Evolutionary conservation across 2,888 invertebrate genomes (phyloP), one percentile per base, ranked within the genome.

Genomic region (Dicycla oo): DNA sequence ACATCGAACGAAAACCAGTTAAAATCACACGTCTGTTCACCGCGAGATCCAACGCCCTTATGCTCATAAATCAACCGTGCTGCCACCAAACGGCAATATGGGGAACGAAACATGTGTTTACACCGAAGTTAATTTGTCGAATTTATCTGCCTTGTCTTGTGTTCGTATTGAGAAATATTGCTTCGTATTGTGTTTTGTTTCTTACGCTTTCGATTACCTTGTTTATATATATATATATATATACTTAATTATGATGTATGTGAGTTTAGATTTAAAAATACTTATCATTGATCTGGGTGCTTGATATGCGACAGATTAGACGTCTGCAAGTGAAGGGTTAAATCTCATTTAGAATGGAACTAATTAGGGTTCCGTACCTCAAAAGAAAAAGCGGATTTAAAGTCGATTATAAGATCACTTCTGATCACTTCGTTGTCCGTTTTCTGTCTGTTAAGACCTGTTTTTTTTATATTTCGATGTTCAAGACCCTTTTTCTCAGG

Each of bases 41-140:
- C 83, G 80, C 89, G 89, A 88, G 78, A 80, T 82, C 80, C 86
- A 69, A 81, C 91, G 88, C 93, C 93, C 94, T 90, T 87, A 80
- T 91, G 91, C 91, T 49, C 82, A 95, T 96, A 96, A 96, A 96
- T 96, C 95, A 95, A 89, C 88, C 83, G 93, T 92, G 94, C 93
- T 93, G 95, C 95, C 94, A 91, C 93, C 94, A 91, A 88, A 88
- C 94, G 93, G 92, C 94, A 95, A 95, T 95, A 95, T 95, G 93
- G 94, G 94, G 93, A 91, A 92, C 91, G 91, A 94, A 95, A 95
- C 95, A 95, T 94, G 95, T 96, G 95, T 96, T 95, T 95, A 95
- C 95, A 91, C 90, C 92, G 92, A 91, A 94, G 95, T 95, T 96
- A 96, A 96, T 96, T 96, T 95, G 95, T 94, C 92, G 94, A 94